Conservation (phyloP, 1,140 invertebrate genomes). For the Portunus trituberculatus region DNA sequence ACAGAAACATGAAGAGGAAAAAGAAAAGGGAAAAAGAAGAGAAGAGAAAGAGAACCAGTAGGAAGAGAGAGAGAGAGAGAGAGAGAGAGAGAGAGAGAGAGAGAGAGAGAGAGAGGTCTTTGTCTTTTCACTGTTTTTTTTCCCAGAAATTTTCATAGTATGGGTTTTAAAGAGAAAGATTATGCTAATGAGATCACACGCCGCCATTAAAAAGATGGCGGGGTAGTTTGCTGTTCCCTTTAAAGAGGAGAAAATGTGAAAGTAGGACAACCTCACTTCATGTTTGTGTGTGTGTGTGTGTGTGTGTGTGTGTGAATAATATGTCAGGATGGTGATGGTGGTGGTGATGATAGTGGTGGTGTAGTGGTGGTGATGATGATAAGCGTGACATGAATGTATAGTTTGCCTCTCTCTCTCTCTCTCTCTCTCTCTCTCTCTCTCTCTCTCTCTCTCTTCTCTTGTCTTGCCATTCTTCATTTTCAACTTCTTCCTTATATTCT, state of each 20-base stretch:
- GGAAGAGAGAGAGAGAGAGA: background rate
- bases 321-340: no score
- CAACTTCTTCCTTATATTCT: background rate
- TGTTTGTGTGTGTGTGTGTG: no score
- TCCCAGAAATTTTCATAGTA: background rate
- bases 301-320: no score
- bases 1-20: no score
- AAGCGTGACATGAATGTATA: background rate
- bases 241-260: background rate
- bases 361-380: background rate
- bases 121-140: no score
- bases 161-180: background rate
- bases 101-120: no score
- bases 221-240: background rate
- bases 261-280: background rate
- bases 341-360: no score
- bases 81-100: slow-evolving; percentile 1
- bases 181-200: background rate
- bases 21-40: background rate
- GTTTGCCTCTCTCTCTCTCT: background rate
- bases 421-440: background rate
- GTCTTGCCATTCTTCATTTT: no score
- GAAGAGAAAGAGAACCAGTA: background rate
- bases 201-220: background rate
- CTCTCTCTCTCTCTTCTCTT: no score